Evolutionary conservation across 2,113 vertebrate species (phyloP).

Genomic region (Xiphophorus couchianus): DNA sequence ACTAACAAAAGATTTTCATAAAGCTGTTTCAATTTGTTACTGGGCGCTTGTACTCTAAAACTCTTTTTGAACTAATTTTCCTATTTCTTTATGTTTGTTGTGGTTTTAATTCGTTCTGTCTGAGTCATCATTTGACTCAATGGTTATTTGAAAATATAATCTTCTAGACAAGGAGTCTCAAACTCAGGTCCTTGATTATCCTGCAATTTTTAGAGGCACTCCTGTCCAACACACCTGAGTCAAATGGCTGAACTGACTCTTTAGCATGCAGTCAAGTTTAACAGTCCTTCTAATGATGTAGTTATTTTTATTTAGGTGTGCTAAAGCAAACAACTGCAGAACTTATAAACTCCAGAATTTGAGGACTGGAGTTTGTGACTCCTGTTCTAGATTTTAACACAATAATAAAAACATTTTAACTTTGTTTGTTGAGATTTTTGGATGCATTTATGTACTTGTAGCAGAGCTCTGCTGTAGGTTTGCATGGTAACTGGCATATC

Average conservation of each 20-base stretch:
- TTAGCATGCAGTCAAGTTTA: background rate
- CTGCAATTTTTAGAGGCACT: conserved; percentile 16
- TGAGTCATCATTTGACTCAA: conserved; percentile 8
- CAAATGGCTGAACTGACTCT: background rate
- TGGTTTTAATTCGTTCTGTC: conserved; percentile 16
- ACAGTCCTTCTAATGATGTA: background rate
- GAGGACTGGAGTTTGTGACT: too few relatives aligned
- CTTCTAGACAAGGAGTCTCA: background rate
- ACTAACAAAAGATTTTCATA: background rate
- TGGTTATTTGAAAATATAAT: conserved; percentile 24
- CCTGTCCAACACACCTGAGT: background rate
- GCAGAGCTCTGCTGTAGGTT: background rate
- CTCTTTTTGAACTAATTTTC: background rate
- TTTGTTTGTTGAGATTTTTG: background rate
- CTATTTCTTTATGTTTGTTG: conserved; percentile 25
- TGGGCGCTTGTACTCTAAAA: background rate
- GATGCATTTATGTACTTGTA: background rate
- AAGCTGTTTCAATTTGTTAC: background rate
- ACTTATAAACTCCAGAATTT: too few relatives aligned
- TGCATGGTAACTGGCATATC: conserved; percentile 47
- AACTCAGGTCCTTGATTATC: background rate
- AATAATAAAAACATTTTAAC: background rate
- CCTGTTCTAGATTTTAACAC: too few relatives aligned
- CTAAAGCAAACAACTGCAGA: background rate
- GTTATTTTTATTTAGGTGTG: background rate